Evolutionary conservation across 2,113 vertebrate species (phyloP).

Genomic region (Todiramphus chloris): DNA sequence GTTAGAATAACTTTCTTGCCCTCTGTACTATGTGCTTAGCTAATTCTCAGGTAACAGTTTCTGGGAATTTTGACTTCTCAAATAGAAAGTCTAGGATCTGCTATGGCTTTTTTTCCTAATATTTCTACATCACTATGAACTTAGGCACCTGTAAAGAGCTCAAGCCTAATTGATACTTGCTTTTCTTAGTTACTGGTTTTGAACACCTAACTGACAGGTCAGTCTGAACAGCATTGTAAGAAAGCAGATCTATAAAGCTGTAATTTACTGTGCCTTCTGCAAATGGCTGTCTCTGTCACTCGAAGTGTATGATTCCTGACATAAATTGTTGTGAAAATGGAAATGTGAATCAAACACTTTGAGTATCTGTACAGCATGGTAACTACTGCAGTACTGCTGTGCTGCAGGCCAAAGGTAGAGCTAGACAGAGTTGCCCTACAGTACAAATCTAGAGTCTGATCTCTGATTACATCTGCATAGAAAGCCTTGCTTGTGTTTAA

Average conservation of each 20-base stretch:
- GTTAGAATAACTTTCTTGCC: not conserved
- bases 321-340: not conserved
- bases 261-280: not conserved
- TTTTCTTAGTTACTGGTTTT: not conserved
- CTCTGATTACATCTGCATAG: not conserved
- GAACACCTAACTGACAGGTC: not conserved
- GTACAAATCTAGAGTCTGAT: not conserved
- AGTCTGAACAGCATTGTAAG: not conserved
- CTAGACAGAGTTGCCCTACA: not conserved
- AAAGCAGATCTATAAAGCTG: not conserved
- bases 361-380: not conserved
- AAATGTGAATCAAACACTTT: not conserved
- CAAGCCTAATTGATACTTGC: not conserved
- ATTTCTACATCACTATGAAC: not conserved
- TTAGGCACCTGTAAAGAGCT: not conserved
- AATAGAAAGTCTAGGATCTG: not conserved
- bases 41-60: not conserved
- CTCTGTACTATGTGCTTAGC: not conserved
- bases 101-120: not conserved
- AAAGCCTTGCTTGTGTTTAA: not conserved
- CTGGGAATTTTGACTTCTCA: not conserved
- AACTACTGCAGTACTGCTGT: not conserved
- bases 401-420: not conserved
- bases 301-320: not conserved
- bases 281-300: not conserved